phyloP scores from a whole-genome alignment of 2,888 invertebrate genomes.

The Lypha dubia region DNA sequence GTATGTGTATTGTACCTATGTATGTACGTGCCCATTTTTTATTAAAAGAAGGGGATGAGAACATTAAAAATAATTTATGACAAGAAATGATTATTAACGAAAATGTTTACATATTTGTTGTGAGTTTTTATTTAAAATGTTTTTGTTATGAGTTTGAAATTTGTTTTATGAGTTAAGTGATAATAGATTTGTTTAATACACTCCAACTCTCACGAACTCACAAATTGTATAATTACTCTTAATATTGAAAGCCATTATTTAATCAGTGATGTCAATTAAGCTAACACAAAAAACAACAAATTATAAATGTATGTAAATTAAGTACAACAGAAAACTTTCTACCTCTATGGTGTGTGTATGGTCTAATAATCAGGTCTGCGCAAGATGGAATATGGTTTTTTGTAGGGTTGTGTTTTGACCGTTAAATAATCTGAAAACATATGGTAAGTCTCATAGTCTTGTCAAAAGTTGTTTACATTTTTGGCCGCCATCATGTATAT shows the following conservation, averaged over 20 bases:
- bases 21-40: not conserved
- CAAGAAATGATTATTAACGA: not conserved
- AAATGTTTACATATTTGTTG: conserved; percentile 26
- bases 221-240: conserved; percentile 44
- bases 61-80: not conserved
- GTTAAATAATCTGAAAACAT: too few species aligned
- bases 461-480: too few species aligned
- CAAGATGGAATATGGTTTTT: too few species aligned
- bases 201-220: conserved; percentile 43
- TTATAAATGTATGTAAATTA: not conserved
- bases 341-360: too few species aligned
- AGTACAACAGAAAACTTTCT: not conserved
- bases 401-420: too few species aligned
- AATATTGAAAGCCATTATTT: not conserved
- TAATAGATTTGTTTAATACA: conserved; percentile 19
- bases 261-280: conserved; percentile 8
- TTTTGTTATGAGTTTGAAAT: conserved; percentile 62
- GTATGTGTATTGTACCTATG: not conserved
- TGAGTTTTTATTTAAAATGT: conserved; percentile 35
- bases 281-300: not conserved
- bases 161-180: conserved; percentile 37
- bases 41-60: not conserved
- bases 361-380: too few species aligned
- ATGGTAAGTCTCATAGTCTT: too few species aligned
- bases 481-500: too few species aligned